Percentiles rank a stretch among this genome's conserved stretches.
Conservation (phyloP, 1,140 invertebrate genomes). For the Apis mellifera region Amel_HAv3.1 CM009937.2:7405501-7406000, state of each 20-base stretch:
- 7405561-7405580: constrained; percentile 28
- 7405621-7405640: constrained; percentile 65
- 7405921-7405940: constrained; percentile 57
- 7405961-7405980: no score
- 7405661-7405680: constrained; percentile 62
- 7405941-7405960: constrained; percentile 48
- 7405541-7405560: constrained; percentile 1
- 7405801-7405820: constrained; percentile 23
- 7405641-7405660: constrained; percentile 43
- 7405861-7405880: constrained; percentile 39
- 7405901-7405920: constrained; percentile 62
- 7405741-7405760: constrained; percentile 9
- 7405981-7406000: constrained; percentile 24
- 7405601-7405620: constrained; percentile 61
- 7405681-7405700: constrained; percentile 31
- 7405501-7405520: constrained; percentile 60
- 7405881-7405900: constrained; percentile 68
- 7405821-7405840: constrained; percentile 23
- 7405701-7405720: neutral
- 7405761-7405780: constrained; percentile 2
- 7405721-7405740: constrained; percentile 7
- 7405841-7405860: constrained; percentile 50
- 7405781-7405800: constrained; percentile 11
- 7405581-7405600: constrained; percentile 57
- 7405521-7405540: constrained; percentile 59